Evolutionary conservation across 2,113 vertebrate genomes (phyloP), one percentile per base, ranked within the genome.

Genomic region (Hypanus sabinus): DNA sequence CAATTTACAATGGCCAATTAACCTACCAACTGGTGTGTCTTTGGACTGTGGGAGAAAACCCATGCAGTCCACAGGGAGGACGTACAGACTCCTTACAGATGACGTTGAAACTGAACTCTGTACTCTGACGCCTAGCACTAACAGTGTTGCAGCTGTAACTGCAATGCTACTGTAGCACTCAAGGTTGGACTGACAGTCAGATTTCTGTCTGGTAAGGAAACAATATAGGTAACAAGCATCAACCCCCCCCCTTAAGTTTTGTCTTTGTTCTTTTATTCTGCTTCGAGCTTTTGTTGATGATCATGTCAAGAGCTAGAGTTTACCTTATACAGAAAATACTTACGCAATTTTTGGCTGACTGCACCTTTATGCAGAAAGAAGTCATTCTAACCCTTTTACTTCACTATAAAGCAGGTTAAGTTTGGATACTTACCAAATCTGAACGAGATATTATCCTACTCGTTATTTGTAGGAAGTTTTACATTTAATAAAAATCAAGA

Each of bases 381-480:
- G 91, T 71, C 36, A 73, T 93, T 93, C 22, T 75, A 93, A 93
- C 36, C 70, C 68, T 16, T 65, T 8, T 24, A 20, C n/a, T 93
- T 46, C 22, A 71, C 90, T 46, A 38, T 33, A 71, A 92, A 92
- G 71, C 38, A 93, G 91, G 36, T 55, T 73, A 60, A 11, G 83
- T 12, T 87, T 70, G 38, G 38, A 73, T 93, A 73, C 70, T 75
- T 93, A 93, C 70, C 24, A 93, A 27, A 93, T 38, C 60, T 65
- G 73, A 71, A 92, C 5, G 68, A 73, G 91, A 93, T 93, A 93
- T 93, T 93, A 75, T 75, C 70, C 70, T 38, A 38, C 71, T 65
- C 38, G 70, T 38, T 93, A 93, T 24, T 65, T 93, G 71, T 14
- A 93, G 90, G 68, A 93, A 93, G 36, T 73, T 93, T 73, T 93